These are phyloP conservation scores for Alaudala cheleensis DNA, from an alignment of 2,113 vertebrate genomes.

Conservation along the genomic window DNA sequence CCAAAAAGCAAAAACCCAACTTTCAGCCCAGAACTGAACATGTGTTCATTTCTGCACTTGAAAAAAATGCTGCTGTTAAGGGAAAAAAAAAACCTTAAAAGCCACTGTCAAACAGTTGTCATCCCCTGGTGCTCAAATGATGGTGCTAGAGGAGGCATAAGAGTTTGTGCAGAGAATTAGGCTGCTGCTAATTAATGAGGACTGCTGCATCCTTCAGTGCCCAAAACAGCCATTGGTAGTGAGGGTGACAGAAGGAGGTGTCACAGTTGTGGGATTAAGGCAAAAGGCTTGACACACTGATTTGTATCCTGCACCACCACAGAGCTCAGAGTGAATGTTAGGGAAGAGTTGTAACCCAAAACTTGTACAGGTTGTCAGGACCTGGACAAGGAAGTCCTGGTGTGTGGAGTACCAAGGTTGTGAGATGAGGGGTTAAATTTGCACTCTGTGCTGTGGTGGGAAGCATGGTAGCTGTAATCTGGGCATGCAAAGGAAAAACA, in stretches of 20 bases:
- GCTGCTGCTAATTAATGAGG: not conserved
- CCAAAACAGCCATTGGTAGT: not conserved
- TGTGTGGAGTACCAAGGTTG: not conserved
- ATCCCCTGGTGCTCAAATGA: not conserved
- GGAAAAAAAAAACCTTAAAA: not conserved
- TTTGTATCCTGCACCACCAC: not conserved
- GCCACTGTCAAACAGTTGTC: not conserved
- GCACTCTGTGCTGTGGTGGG: no score
- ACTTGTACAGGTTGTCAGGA: not conserved
- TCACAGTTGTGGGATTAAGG: not conserved
- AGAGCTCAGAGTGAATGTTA: not conserved
- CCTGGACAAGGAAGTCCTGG: accelerated
- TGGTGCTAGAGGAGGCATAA: not conserved
- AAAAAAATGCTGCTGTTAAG: not conserved
- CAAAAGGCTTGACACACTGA: not conserved
- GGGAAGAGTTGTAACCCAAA: not conserved
- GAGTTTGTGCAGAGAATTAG: not conserved
- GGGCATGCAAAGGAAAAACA: not conserved
- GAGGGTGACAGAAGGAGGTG: not conserved
- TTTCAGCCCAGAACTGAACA: not conserved
- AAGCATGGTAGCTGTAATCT: not conserved
- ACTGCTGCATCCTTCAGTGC: not conserved
- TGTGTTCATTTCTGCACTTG: not conserved
- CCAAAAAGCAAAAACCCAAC: not conserved
- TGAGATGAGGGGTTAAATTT: not conserved